phyloP scores from a whole-genome alignment of 2,113 vertebrate species.

The Columbina picui region DNA sequence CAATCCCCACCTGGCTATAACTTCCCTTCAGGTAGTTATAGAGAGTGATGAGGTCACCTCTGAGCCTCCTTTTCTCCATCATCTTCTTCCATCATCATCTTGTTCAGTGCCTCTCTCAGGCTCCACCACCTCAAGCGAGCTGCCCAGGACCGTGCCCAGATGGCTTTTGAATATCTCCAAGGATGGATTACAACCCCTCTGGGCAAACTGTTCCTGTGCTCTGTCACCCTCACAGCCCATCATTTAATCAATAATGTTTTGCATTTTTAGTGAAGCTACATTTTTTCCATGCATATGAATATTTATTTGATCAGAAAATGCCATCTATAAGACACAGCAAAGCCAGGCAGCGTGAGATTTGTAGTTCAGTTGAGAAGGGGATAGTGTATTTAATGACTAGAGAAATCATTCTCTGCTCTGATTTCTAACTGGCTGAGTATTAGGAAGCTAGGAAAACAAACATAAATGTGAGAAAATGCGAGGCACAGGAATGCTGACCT shows the following conservation, averaged over 20 bases:
- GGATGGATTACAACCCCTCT: not conserved
- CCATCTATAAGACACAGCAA: not conserved
- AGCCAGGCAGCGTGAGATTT: not conserved
- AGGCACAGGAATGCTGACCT: not conserved
- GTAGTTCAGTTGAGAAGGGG: not conserved
- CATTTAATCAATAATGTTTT: not conserved
- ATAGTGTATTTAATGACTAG: not conserved
- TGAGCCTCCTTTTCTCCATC: too few species aligned
- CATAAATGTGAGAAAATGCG: not conserved
- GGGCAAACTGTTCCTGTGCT: not conserved
- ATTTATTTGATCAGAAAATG: not conserved
- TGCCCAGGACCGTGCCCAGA: not conserved
- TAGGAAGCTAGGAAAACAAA: not conserved
- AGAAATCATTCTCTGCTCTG: not conserved
- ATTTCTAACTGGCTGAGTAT: not conserved
- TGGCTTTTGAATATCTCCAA: not conserved
- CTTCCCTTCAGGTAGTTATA: too few species aligned
- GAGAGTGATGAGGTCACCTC: too few species aligned
- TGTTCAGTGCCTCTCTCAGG: not conserved
- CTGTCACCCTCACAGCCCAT: not conserved
- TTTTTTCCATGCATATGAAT: not conserved
- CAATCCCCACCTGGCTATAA: too few species aligned
- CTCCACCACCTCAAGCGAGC: not conserved
- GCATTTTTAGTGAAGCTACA: not conserved
- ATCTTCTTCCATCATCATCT: too few species aligned